Conservation (phyloP, 53 echinoderm and acorn worm genomes). For the Paelopatides confundens region DNA sequence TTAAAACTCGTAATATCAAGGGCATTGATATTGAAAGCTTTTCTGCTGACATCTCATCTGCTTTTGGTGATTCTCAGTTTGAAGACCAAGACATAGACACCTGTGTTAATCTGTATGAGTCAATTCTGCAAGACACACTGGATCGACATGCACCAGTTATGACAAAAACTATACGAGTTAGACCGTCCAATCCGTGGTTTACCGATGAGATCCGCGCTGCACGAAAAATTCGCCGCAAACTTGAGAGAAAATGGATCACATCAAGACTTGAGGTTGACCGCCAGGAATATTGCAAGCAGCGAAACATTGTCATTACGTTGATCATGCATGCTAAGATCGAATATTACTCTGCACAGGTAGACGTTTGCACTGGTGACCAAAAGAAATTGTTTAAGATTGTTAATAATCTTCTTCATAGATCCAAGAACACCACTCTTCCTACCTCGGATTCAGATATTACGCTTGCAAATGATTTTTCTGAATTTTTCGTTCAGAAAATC, state of each 20-base stretch:
- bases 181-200: neutral
- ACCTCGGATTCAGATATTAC: no score
- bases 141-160: conserved; percentile 7
- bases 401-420: neutral
- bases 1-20: neutral
- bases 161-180: neutral
- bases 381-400: conserved; percentile 2
- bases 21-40: neutral
- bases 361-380: neutral
- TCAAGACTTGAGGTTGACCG: neutral
- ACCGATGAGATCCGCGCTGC: conserved; percentile 2
- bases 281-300: neutral
- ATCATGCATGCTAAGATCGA: neutral
- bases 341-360: neutral
- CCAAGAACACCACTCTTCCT: no score
- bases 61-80: neutral
- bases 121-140: neutral
- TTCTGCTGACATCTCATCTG: neutral
- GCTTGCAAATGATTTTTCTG: no score
- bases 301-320: neutral
- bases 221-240: neutral
- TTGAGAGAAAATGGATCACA: neutral
- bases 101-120: neutral
- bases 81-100: neutral
- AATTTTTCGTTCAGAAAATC: no score